These are phyloP conservation scores for Bubalus kerabau DNA, from an alignment of 2,113 vertebrate genomes.

Conservation along the genomic window DNA sequence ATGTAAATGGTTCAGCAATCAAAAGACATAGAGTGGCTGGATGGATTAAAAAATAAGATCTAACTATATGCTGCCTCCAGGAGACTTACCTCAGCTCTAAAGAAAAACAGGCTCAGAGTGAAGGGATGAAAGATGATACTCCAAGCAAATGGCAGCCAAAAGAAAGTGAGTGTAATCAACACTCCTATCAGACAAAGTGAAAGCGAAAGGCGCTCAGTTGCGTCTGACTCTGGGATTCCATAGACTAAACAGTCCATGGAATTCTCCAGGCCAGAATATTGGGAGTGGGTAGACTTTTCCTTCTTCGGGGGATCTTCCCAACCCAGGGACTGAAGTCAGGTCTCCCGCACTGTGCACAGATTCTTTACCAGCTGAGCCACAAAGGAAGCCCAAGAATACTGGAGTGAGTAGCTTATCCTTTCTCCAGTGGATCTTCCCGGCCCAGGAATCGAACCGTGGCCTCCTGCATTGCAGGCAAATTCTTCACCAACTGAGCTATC, in stretches of 20 bases:
- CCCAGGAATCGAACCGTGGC: background rate
- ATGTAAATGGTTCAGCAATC: background rate
- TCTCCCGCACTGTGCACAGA: accelerated
- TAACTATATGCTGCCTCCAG: background rate
- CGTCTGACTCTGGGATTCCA: background rate
- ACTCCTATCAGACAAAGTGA: background rate
- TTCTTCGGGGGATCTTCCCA: background rate
- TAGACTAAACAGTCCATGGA: background rate
- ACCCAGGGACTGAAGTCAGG: background rate
- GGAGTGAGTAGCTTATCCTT: background rate
- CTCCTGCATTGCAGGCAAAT: background rate
- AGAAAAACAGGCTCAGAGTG: background rate
- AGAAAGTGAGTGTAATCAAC: background rate
- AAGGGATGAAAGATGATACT: background rate
- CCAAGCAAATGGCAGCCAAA: background rate
- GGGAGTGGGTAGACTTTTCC: background rate
- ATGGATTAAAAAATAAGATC: background rate
- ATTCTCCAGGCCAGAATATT: background rate
- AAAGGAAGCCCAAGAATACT: background rate
- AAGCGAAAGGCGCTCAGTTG: background rate
- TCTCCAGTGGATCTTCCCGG: background rate
- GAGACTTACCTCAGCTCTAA: background rate
- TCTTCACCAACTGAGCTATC: background rate
- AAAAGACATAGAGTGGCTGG: background rate
- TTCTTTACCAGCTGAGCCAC: background rate